Evolutionary conservation across 2,113 vertebrate species (phyloP), one percentile per base, ranked within the genome.

Genomic region (Nycticorax nycticorax): DNA sequence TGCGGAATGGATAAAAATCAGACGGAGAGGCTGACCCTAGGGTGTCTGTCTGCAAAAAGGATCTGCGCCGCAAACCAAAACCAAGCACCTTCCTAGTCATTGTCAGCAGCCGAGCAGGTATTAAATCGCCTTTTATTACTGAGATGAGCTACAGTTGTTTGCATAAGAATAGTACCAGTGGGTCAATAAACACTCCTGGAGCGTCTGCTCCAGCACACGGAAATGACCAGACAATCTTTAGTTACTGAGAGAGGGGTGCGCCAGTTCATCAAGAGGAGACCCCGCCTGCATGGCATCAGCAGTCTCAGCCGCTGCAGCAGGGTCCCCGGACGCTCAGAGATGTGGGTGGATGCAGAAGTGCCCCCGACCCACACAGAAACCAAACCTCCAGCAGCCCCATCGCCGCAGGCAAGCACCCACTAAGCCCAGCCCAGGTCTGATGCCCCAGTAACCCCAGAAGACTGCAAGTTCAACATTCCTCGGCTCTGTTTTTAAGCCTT

Each of bases 391-490:
- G 52, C 69, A 50, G 24, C 33, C 39, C 43, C 35, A 11, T 14
- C 14, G 0, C 30, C 7, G 1, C 2, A 0, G 67, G 37, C 2
- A 0, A 41, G 45, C 2, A 0, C 33, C 33, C 59, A 16, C n/a
- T 1, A 1, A 32, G 19, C 28, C 3, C 1, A 50, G 27, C 33
- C 2, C 0, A 50, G 59, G 12, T 53, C 26, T 12, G 55, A 41
- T 8, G 30, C 62, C 57, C 47, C 33, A 8, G 63, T 45, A 85
- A 30, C 11, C 22, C 57, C 88, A 72, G 63, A 14, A 30, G 21
- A 57, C 57, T 37, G 35, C 4, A 3, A 56, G 47, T 71, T 66
- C 14, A 1, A 8, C 28, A 1, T 59, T 82, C 43, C 59, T 63
- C 8, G 0, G 62, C 72, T 84, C 56, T 69, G 48, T 79, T 93